Base-by-base conservation (phyloP, 2,113 vertebrate species). In the Taxidea taxus region DNA sequence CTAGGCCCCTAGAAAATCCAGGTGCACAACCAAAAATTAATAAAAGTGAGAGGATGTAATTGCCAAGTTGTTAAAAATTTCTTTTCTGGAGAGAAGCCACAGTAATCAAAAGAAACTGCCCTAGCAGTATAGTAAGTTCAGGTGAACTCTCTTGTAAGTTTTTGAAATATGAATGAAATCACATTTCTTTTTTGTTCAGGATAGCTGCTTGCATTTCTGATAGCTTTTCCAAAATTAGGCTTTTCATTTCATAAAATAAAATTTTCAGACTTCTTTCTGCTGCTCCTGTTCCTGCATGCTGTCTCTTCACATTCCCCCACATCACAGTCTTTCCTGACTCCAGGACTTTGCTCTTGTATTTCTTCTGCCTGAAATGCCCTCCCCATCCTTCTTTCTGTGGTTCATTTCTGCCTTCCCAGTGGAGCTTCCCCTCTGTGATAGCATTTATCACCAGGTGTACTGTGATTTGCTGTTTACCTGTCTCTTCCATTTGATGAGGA, bases 131-230 rank as follows among this genome's bases (percentile, higher is more conserved):
- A 68, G 84, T 70, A 51, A 51, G 42, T 49, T 62, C 87, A 86
- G 60, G 54, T 72, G 74, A 87, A 78, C 42, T 70, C 72, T 62
- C n/a, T 44, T 70, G 13, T 23, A 86, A 81, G 34, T 29, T 70
- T 85, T 90, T 90, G 87, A 87, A 94, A 87, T 87, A 82, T 54
- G 47, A 95, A 95, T 68, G 81, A 96, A 90, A 90, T 90, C 44
- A 23, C n/a, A 34, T 81, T 85, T 94, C 18, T 70, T 54, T 92
- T 89, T 78, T 60, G 47, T 89, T 91, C 29, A 81, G 21, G 49
- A 77, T 90, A 84, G 42, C 29, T 72, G 9, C 96, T 95, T 31
- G 49, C 37, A 60, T 51, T 93, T 96, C 54, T 92, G 37, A 82
- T 85, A 84, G 27, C 37, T 44, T 94, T 92, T 93, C 66, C 42